These are phyloP conservation scores for Todiramphus saurophagus DNA, from an alignment of 2,113 vertebrate species.

Conservation along the genomic window DNA sequence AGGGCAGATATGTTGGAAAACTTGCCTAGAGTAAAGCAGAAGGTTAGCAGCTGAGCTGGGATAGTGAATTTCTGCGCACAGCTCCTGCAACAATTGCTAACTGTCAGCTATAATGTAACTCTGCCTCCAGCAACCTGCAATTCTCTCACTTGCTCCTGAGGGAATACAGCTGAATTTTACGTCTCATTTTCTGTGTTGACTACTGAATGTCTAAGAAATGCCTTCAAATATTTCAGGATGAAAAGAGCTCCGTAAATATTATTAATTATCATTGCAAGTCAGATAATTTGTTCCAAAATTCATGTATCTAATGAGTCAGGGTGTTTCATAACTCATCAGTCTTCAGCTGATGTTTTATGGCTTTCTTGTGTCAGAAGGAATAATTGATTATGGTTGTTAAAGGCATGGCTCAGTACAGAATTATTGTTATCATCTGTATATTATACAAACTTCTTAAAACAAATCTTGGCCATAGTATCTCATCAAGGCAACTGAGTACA, in stretches of 20 bases:
- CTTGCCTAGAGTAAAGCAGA: conserved; percentile 15
- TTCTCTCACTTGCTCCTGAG: not conserved
- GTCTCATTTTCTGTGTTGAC: not conserved
- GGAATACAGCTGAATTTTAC: not conserved
- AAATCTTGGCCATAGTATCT: conserved; percentile 4
- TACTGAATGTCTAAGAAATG: not conserved
- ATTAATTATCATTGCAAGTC: conserved; percentile 7
- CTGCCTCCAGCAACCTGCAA: not conserved
- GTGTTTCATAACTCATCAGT: conserved; percentile 25
- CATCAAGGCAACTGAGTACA: not conserved
- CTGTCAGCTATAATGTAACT: not conserved
- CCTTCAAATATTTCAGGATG: not conserved
- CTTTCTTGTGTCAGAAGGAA: not conserved
- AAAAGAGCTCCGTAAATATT: conserved; percentile 2
- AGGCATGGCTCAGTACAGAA: not conserved
- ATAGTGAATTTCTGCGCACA: not conserved
- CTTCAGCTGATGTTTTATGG: conserved; percentile 12
- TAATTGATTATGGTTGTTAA: not conserved
- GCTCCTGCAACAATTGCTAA: not conserved
- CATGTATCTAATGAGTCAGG: conserved; percentile 2
- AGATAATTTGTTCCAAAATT: conserved; percentile 23
- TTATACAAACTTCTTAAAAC: not conserved
- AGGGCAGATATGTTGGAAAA: not conserved
- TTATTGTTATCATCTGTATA: not conserved
- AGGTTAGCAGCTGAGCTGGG: not conserved